A percentile compares a stretch with the other conserved stretches of the same genome.
phyloP scores from a whole-genome alignment of 2,113 vertebrate genomes.

The Bos taurus region ARS-UCD2.0 NC_037329.1:34018501-34019000 shows the following conservation, averaged over 20 bases:
- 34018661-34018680: background rate
- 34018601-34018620: background rate
- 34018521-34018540: background rate
- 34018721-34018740: background rate
- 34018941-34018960: background rate
- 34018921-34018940: background rate
- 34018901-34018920: background rate
- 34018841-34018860: background rate
- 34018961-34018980: background rate
- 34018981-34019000: background rate
- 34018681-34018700: background rate
- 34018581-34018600: background rate
- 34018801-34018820: background rate
- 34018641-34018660: background rate
- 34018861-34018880: background rate
- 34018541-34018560: background rate
- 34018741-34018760: background rate
- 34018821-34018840: fast-evolving
- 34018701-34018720: background rate
- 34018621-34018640: background rate
- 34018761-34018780: background rate
- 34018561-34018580: background rate
- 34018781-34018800: background rate
- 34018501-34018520: background rate
- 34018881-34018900: background rate